Conservation (phyloP, 2,113 vertebrate species). For the Butastur rufipennis region DNA sequence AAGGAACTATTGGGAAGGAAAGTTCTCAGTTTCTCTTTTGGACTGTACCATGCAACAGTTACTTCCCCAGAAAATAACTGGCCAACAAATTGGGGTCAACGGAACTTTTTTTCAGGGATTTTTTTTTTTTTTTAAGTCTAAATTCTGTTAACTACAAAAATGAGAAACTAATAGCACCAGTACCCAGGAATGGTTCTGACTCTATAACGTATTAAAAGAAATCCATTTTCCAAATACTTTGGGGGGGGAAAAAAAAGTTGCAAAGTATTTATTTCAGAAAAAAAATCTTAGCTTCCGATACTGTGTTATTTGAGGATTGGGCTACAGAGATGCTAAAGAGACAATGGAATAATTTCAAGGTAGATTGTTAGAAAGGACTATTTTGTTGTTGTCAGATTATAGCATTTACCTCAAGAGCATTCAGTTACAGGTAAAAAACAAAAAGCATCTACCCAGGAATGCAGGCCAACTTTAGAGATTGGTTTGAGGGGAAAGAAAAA, state of each 20-base stretch:
- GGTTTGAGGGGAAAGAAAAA: neutral
- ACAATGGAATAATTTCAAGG: neutral
- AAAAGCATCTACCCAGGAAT: neutral
- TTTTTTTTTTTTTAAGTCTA: too few relatives aligned
- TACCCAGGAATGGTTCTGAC: neutral
- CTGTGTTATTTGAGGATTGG: rapidly evolving
- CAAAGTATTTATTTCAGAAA: neutral
- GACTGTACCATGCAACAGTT: neutral
- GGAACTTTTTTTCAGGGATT: neutral
- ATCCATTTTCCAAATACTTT: neutral
- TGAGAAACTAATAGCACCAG: neutral
- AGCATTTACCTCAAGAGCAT: neutral
- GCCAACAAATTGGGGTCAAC: rapidly evolving
- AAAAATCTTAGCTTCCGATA: neutral
- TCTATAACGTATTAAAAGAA: neutral
- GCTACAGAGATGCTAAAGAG: neutral
- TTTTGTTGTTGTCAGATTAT: neutral
- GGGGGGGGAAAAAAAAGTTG: rapidly evolving
- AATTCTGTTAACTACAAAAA: neutral
- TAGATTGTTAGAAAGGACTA: neutral
- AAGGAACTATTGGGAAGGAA: neutral
- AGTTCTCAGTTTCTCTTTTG: neutral
- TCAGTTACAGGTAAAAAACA: neutral
- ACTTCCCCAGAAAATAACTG: neutral
- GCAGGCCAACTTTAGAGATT: rapidly evolving